These are phyloP conservation scores for Craniophora ligustri DNA, from an alignment of 2,888 invertebrate genomes.

Conservation along the genomic window DNA sequence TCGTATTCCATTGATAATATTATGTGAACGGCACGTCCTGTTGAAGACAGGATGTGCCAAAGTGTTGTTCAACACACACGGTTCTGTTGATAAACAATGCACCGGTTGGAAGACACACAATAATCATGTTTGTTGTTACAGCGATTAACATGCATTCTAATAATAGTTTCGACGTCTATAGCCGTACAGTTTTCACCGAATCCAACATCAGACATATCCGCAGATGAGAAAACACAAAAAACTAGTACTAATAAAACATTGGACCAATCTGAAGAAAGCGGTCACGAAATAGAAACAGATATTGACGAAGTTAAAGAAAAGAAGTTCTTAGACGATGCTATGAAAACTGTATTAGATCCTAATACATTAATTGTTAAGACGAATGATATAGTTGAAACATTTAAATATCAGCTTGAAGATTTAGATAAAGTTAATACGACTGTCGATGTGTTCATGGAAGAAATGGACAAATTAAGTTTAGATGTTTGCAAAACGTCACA, in stretches of 20 bases:
- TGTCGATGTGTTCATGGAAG: constrained; percentile 77
- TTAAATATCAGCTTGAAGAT: constrained; percentile 73
- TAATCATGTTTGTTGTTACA: constrained; percentile 59
- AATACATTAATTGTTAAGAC: constrained; percentile 66
- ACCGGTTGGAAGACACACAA: constrained; percentile 14
- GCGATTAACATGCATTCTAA: constrained; percentile 65
- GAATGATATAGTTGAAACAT: constrained; percentile 69
- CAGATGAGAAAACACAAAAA: constrained; percentile 74
- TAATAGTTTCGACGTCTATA: constrained; percentile 60
- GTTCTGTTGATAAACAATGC: constrained; percentile 40
- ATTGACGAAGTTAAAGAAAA: constrained; percentile 77
- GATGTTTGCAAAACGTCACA: constrained; percentile 83
- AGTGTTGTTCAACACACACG: constrained; percentile 27
- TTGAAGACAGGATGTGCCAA: too few species aligned
- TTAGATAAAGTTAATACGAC: constrained; percentile 73
- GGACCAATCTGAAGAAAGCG: constrained; percentile 78
- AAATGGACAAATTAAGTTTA: constrained; percentile 82
- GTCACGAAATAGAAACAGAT: constrained; percentile 78
- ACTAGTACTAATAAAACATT: constrained; percentile 72
- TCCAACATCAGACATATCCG: constrained; percentile 81
- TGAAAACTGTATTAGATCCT: constrained; percentile 79
- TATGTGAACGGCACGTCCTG: constrained; percentile 23
- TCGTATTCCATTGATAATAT: constrained; percentile 9
- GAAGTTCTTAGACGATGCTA: constrained; percentile 79
- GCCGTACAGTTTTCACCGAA: constrained; percentile 73